These are phyloP conservation scores for Beroe forskalii DNA, from an alignment of 37 sponge, comb jelly and placozoan genomes.

Conservation along the genomic window DNA sequence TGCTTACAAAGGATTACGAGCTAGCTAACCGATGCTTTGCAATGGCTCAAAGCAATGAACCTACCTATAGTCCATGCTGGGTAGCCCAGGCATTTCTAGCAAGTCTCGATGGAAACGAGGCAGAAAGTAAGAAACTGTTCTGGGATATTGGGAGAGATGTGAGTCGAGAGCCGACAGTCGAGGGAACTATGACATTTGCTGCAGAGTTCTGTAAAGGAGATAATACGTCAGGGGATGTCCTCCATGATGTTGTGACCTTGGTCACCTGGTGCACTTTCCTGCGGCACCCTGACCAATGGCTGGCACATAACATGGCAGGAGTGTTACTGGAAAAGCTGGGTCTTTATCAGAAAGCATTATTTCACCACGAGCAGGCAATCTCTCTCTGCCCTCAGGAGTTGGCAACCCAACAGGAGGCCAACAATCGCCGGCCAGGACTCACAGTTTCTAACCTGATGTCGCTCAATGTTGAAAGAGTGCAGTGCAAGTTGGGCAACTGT, in stretches of 20 bases:
- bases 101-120: neutral
- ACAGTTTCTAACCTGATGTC: neutral
- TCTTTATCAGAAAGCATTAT: neutral
- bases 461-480: neutral
- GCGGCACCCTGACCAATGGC: slow-evolving; percentile 8
- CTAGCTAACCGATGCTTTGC: slow-evolving; percentile 30
- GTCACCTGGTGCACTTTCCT: neutral
- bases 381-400: neutral
- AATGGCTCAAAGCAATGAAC: slow-evolving; percentile 43
- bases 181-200: slow-evolving; percentile 19
- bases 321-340: neutral
- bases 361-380: neutral
- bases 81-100: slow-evolving; percentile 11
- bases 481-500: slow-evolving; percentile 29
- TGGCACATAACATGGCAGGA: neutral
- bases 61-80: slow-evolving; percentile 24
- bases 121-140: neutral
- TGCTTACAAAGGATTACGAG: neutral
- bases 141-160: neutral
- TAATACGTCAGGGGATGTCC: neutral
- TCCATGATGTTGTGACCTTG: slow-evolving; percentile 20
- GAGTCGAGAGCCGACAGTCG: neutral
- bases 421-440: neutral
- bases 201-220: neutral
- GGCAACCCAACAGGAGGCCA: neutral